Evolutionary conservation across 37 sponge, comb jelly and placozoan species (phyloP).

Genomic region (Crambe crambe): DNA sequence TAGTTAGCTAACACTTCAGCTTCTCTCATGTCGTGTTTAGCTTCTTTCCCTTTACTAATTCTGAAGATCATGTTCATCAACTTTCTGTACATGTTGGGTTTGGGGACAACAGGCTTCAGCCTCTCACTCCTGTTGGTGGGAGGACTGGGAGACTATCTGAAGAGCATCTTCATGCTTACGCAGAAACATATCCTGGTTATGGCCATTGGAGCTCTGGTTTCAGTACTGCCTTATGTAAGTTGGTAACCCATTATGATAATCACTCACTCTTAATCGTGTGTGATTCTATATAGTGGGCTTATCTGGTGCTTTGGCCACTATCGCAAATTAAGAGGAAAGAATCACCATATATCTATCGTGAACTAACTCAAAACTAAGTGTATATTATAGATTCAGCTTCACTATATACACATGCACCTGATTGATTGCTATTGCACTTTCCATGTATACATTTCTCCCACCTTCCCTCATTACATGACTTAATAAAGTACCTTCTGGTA

Average conservation of each 20-base stretch:
- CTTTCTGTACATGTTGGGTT: slow-evolving; percentile 7
- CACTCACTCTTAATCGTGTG: neutral
- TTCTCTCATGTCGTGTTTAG: neutral
- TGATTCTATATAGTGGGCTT: neutral
- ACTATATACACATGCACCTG: neutral
- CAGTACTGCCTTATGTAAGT: slow-evolving; percentile 21
- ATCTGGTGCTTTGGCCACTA: slow-evolving; percentile 1
- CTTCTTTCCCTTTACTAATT: neutral
- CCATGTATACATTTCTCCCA: too few relatives aligned
- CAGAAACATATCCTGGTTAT: neutral
- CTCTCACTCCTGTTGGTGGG: neutral
- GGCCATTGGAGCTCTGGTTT: neutral
- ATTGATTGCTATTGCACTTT: neutral
- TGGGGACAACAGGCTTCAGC: neutral
- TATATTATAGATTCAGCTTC: neutral
- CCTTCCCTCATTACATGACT: neutral
- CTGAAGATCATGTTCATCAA: slow-evolving; percentile 23
- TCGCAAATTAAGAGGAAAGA: neutral
- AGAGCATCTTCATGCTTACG: slow-evolving; percentile 2
- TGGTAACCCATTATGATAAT: too few relatives aligned
- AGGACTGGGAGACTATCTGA: slow-evolving; percentile 13
- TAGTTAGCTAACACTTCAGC: neutral
- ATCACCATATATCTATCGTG: neutral
- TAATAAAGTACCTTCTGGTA: slow-evolving; percentile 64
- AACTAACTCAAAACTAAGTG: neutral